Conservation (phyloP, 2,797 vertebrate genomes). For the Acrossocheilus fasciatus region DNA sequence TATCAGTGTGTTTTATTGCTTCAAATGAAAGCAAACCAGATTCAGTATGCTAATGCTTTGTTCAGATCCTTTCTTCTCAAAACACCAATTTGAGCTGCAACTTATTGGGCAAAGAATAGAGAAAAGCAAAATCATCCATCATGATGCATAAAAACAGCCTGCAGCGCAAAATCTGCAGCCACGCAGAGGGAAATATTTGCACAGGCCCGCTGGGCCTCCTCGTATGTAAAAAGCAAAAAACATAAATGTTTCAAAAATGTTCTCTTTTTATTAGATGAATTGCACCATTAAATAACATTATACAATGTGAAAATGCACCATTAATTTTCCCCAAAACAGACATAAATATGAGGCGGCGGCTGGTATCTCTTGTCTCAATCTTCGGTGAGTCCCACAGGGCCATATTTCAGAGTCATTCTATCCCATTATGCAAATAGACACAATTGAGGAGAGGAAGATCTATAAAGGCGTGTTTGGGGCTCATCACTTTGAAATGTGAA, state of each 20-base stretch:
- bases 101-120: constrained; percentile 41
- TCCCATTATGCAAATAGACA: constrained; percentile 92
- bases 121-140: constrained; percentile 56
- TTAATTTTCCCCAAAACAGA: constrained; percentile 98
- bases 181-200: constrained; percentile 80
- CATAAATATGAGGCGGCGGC: constrained; percentile 91
- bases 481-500: constrained; percentile 84
- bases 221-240: constrained; percentile 69
- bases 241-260: constrained; percentile 86
- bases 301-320: constrained; percentile 99
- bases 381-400: constrained; percentile 89
- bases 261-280: constrained; percentile 95
- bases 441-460: constrained; percentile 85
- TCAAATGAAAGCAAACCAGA: background rate
- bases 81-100: constrained; percentile 67
- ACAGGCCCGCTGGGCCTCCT: constrained; percentile 88
- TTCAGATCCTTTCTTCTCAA: constrained; percentile 60
- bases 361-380: constrained; percentile 81
- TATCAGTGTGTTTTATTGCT: background rate
- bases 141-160: constrained; percentile 74
- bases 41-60: constrained; percentile 73
- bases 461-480: constrained; percentile 79
- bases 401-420: constrained; percentile 86
- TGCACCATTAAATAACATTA: constrained; percentile 99
- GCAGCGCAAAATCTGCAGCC: constrained; percentile 76